Evolutionary conservation across 2,888 invertebrate species (phyloP).

Genomic region (Pardosa pseudoannulata): DNA sequence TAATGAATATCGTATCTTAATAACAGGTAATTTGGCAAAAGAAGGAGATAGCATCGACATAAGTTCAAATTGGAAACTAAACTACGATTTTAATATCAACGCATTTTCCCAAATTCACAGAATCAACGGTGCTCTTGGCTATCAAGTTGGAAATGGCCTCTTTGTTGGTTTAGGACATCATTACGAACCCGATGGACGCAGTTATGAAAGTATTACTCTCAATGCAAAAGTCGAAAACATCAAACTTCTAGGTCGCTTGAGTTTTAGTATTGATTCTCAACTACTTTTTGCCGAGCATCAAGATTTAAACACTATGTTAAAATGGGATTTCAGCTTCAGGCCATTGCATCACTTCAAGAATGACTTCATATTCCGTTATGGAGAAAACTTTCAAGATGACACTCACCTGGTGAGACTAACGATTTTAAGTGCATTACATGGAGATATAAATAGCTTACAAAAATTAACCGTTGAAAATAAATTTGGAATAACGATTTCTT

Average conservation of each 20-base stretch:
- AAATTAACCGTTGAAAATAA: slow-evolving; percentile 55
- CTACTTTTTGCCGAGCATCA: slow-evolving; percentile 58
- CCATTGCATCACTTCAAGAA: slow-evolving; percentile 46
- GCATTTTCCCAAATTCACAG: slow-evolving; percentile 53
- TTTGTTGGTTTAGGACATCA: slow-evolving; percentile 39
- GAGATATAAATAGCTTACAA: slow-evolving; percentile 46
- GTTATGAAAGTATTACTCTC: slow-evolving; percentile 56
- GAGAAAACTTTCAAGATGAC: slow-evolving; percentile 54
- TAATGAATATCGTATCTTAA: too few relatives aligned
- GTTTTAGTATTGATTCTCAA: slow-evolving; percentile 36
- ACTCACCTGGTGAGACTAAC: slow-evolving; percentile 39
- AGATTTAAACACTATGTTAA: slow-evolving; percentile 41
- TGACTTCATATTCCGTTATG: slow-evolving; percentile 57
- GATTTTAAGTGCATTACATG: slow-evolving; percentile 26
- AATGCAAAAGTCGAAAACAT: slow-evolving; percentile 43
- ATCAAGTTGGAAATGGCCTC: slow-evolving; percentile 30
- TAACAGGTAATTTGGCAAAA: slow-evolving; percentile 47
- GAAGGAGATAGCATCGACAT: slow-evolving; percentile 35
- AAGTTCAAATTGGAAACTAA: slow-evolving; percentile 37
- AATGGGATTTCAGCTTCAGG: slow-evolving; percentile 62
- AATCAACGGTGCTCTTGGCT: slow-evolving; percentile 30
- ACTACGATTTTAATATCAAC: slow-evolving; percentile 32
- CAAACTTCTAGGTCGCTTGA: slow-evolving; percentile 33
- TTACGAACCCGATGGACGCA: slow-evolving; percentile 49
- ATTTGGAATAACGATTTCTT: slow-evolving; percentile 50